Base-by-base conservation (phyloP, 2,888 invertebrate genomes). In the Agriopis marginaria region DNA sequence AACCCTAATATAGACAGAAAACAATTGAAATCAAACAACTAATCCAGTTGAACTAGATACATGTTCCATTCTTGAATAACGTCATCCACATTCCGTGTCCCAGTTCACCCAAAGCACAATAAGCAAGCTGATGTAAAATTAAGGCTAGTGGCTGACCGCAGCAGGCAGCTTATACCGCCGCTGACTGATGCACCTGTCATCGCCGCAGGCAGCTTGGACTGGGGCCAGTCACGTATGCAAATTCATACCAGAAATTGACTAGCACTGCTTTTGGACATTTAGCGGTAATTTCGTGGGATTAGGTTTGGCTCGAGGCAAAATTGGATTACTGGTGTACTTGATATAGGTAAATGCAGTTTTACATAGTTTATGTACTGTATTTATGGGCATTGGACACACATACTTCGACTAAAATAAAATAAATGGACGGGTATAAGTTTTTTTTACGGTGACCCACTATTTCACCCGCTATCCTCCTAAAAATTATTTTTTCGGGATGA, bases 171-270 rank as follows among this genome's bases (percentile, higher is more conserved):
- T 58, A 68, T 14, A 50, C 8, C 55, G 14, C 23, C 32, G 73
- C 77, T 86, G 85, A 88, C 76, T 85, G 88, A 88, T 86, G 82
- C 84, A 85, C 76, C 83, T 87, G 87, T 87, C 89, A 85, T 79
- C 84, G 87, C 90, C 83, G 77, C 80, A 77, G 88, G 90, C 90
- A 86, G 85, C 80, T 85, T 82, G 84, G 86, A 85, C 85, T 78
- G 79, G 78, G 79, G 83, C 83, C 86, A 85, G 84, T 82, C 82
- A 83, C 84, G 81, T 86, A 90, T 91, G 89, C 86, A 88, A 90
- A 91, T 91, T 86, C 84, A 86, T 86, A 86, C 82, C 81, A 82
- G 86, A 79, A 83, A 86, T 86, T 82, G 85, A 84, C 82, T 83
- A 77, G 77, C 79, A 75, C 77, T 81, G 85, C 85, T 87, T 87